A percentile compares a stretch with the other conserved stretches of the same genome.
These are phyloP conservation scores for Mastigias papua DNA, from an alignment of 30 jellyfish, hydroid and myxozoan species.

Conservation along the genomic window DNA sequence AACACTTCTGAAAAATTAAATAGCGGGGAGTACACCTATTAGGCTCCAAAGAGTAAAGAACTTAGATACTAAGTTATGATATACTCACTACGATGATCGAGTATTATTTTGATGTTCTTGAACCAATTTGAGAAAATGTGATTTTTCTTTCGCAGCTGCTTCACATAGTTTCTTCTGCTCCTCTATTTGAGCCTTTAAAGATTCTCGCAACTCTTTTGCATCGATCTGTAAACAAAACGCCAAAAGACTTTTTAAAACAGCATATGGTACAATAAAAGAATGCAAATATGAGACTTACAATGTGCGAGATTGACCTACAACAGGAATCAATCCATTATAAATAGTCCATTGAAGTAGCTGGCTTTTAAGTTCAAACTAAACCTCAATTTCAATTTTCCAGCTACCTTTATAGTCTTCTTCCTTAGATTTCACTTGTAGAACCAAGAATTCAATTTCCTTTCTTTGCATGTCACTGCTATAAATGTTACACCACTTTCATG, in stretches of 20 bases:
- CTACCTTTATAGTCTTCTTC: too few species aligned
- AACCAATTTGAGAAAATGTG: conserved; percentile 47
- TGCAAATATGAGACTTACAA: background rate
- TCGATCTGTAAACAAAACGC: conserved; percentile 9
- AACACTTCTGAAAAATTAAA: too few species aligned
- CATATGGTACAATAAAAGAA: background rate
- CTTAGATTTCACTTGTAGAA: too few species aligned
- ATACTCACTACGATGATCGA: conserved; percentile 45
- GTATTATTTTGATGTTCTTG: conserved; percentile 39
- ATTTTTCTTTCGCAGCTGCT: conserved; percentile 72
- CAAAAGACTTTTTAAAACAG: background rate
- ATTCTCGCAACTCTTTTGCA: conserved; percentile 27
- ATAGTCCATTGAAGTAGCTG: too few species aligned
- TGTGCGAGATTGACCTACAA: too few species aligned
- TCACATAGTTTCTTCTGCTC: conserved; percentile 62
- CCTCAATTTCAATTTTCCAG: too few species aligned
- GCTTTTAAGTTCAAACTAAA: too few species aligned
- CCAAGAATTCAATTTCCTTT: too few species aligned
- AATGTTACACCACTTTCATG: too few species aligned
- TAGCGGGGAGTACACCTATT: background rate
- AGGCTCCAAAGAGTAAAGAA: background rate
- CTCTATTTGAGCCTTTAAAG: conserved; percentile 25
- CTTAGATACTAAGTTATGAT: background rate
- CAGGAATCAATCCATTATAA: too few species aligned
- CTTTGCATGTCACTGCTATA: too few species aligned